Conservation (phyloP, 1,140 invertebrate species). For the Tyrophagus putrescentiae region DNA sequence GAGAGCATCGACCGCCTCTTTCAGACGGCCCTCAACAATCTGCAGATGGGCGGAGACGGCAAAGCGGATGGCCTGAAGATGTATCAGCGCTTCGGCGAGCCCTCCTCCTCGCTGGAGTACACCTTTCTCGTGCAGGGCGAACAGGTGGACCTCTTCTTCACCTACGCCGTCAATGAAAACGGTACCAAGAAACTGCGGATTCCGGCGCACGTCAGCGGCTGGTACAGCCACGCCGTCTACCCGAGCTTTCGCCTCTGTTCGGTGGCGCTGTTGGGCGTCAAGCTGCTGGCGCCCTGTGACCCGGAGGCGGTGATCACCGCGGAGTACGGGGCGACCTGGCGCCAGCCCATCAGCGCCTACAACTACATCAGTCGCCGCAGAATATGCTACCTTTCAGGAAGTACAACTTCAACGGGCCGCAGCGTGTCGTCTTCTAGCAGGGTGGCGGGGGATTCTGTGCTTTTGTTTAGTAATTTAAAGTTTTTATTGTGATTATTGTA, state of each 20-base stretch:
- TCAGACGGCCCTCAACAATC: too few relatives aligned
- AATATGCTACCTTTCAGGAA: too few relatives aligned
- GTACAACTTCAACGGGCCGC: too few relatives aligned
- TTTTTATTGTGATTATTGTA: too few relatives aligned
- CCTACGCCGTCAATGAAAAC: too few relatives aligned
- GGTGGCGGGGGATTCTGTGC: too few relatives aligned
- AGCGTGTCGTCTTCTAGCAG: too few relatives aligned
- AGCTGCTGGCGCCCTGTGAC: slow-evolving; percentile 41
- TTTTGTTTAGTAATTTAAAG: too few relatives aligned
- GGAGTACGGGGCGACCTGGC: slow-evolving; percentile 42
- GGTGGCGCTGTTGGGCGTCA: slow-evolving; percentile 40
- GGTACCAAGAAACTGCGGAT: too few relatives aligned
- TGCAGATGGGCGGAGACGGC: not conserved
- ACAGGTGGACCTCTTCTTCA: not conserved
- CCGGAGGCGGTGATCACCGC: slow-evolving; percentile 38
- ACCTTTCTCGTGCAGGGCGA: not conserved
- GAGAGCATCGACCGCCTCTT: too few relatives aligned
- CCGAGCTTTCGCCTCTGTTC: slow-evolving; percentile 41
- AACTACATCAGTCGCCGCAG: slow-evolving; percentile 38
- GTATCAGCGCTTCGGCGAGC: slow-evolving; percentile 1
- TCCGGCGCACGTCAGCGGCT: not conserved
- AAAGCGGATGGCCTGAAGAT: not conserved
- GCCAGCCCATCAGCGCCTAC: slow-evolving; percentile 37
- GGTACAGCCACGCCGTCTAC: slow-evolving; percentile 38
- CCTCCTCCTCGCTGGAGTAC: not conserved